Evolutionary conservation across 2,113 vertebrate genomes (phyloP).

Genomic region (Perccottus glenii): DNA sequence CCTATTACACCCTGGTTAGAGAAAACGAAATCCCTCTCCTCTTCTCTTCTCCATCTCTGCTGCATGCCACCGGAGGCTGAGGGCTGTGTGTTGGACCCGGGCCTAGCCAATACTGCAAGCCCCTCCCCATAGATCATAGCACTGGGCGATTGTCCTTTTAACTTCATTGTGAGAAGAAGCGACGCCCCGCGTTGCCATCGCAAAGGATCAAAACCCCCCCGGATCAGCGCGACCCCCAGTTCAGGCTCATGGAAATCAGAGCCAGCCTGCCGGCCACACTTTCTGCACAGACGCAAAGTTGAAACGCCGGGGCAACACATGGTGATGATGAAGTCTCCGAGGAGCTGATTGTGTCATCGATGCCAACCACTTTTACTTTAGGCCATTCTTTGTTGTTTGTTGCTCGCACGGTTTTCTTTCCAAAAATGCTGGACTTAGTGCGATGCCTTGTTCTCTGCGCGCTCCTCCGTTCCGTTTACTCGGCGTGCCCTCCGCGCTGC

Average conservation of each 20-base stretch:
- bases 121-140: slow-evolving; percentile 65
- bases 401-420: not conserved
- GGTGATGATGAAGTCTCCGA: slow-evolving; percentile 24
- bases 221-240: slow-evolving; percentile 43
- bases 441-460: slow-evolving; percentile 51
- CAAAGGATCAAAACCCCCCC: slow-evolving; percentile 65
- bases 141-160: slow-evolving; percentile 62
- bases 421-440: slow-evolving; percentile 62
- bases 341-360: slow-evolving; percentile 45
- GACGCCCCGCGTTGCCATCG: slow-evolving; percentile 61
- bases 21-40: not conserved
- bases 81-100: slow-evolving; percentile 23
- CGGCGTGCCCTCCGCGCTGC: slow-evolving; percentile 76
- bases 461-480: slow-evolving; percentile 52
- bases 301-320: slow-evolving; percentile 44
- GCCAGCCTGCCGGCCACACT: slow-evolving; percentile 59
- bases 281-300: slow-evolving; percentile 59
- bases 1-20: too few species aligned
- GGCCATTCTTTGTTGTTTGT: not conserved
- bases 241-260: slow-evolving; percentile 73
- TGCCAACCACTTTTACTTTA: not conserved
- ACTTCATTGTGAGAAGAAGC: slow-evolving; percentile 74
- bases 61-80: not conserved
- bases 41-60: slow-evolving; percentile 15
- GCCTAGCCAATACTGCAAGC: slow-evolving; percentile 33